Evolutionary conservation across 2,888 invertebrate genomes (phyloP), one percentile per base, ranked within the genome.

Genomic region (Rhimphoctona megacephalus): DNA sequence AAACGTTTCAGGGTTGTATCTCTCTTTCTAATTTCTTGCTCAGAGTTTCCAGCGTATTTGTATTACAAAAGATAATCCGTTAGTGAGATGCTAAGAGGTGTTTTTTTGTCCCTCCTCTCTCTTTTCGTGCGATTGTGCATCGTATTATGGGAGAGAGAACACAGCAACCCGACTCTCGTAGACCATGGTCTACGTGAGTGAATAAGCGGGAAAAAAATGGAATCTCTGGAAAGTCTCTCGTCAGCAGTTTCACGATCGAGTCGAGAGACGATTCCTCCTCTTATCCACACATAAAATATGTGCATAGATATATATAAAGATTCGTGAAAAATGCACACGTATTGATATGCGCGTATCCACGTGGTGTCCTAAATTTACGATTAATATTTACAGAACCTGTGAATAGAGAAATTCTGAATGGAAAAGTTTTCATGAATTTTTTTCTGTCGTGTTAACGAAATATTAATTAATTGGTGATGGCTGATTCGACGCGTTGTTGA

Each of bases 171-270:
- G 79, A 85, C 79, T 67, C 81, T 67, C 66, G 61, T 78, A 46
- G 19, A 57, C 67, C 73, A 57, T 46, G 39, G 25, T 57, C 22
- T 66, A 54, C 52, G 73, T 54, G 33, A 43, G 39, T 39, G 72
- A 46, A 8, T 61, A 61, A 61, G 14, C 54, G 39, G 57, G 22
- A 61, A 61, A 61, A 80, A 76, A 80, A 80, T 77, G 66, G 80
- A 72, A 72, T 81, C 81, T 64, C 81, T 81, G 67, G 73, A 86
- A 81, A 83, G 70, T 73, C 57, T 73, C 67, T 76, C 70, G 83
- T 86, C 86, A 86, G 86, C 86, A 76, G 64, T 78, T 77, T 81
- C 86, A 86, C 86, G 83, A 83, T 83, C 66, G 39, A 80, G 72
- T 72, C 43, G 46, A 36, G 81, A 77, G 76, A 77, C 80, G 80